Evolutionary conservation across 2,797 vertebrate species (phyloP).

Genomic region (Leptodactylus fallax): DNA sequence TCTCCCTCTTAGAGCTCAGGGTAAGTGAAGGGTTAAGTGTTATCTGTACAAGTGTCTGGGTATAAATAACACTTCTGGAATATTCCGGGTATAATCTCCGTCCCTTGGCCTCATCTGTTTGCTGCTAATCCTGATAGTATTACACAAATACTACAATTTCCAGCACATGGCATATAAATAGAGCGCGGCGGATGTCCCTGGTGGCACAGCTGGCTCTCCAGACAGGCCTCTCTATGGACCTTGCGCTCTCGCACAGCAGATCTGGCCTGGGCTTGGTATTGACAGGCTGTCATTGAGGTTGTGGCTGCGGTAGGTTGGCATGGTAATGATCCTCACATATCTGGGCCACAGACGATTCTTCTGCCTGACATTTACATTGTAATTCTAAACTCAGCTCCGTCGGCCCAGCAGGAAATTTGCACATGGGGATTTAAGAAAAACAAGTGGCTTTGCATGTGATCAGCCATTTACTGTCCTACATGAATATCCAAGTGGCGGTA

Average conservation of each 20-base stretch:
- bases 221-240: neutral
- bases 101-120: neutral
- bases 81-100: neutral
- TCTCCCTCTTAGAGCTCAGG: no score
- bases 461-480: neutral
- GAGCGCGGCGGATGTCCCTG: no score
- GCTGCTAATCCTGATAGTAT: neutral
- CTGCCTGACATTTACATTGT: slow-evolving; percentile 43
- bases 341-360: slow-evolving; percentile 11
- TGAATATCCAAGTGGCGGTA: neutral
- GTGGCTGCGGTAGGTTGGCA: slow-evolving; percentile 15
- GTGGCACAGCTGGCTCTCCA: no score
- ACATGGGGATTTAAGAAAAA: slow-evolving; percentile 32
- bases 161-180: no score
- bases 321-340: slow-evolving; percentile 28
- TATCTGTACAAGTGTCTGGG: no score
- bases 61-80: no score
- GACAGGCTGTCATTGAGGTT: slow-evolving; percentile 9
- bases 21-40: no score
- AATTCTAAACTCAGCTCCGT: slow-evolving; percentile 4
- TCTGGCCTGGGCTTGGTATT: neutral
- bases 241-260: neutral
- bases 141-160: slow-evolving; percentile 1
- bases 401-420: slow-evolving; percentile 2
- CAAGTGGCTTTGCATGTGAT: slow-evolving; percentile 48